Evolutionary conservation across 2,797 vertebrate genomes (phyloP), one percentile per base, ranked within the genome.

Genomic region (Amphiprion clarkii): DNA sequence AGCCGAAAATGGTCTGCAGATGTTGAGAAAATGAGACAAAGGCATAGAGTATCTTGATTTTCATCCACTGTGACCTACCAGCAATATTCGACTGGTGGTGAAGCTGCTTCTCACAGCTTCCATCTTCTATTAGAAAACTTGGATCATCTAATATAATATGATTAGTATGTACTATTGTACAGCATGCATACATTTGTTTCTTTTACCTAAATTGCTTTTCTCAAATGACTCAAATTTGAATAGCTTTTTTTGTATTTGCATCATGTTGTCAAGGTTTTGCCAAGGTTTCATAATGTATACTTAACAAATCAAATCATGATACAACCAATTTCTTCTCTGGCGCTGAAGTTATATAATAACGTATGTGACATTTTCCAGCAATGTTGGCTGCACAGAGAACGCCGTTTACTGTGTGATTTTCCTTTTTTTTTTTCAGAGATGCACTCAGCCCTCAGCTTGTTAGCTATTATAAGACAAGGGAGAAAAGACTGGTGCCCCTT

Each of bases 1-100:
- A 88, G 76, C 78, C 49, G 64, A 83, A 87, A 87, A 87, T 81
- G 76, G 70, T 85, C 72, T 71, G 76, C 82, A 84, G 74, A 87
- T 87, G 84, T 77, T 69, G 61, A 76, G 67, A 83, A 79, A 83
- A 86, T 3, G 11, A 87, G 79, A 87, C 83, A 81, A 85, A 83
- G 80, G 70, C 81, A 21, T 68, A 62, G 36, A 61, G 70, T 65
- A 81, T 76, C 75, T 82, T 73, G 68, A 70, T 78, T 81, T 79
- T 66, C 55, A 29, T 65, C 36, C 56, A n/a, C 48, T 69, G 58
- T 68, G 63, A 80, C 53, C 77, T 56, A 46, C 56, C 69, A 66
- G 53, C 59, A 58, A 67, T 16, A 48, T 67, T 63, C 6, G 10
- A 12, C 67, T 51, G 31, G 1, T 53, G 17, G 19, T 62, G 27